phyloP scores from a whole-genome alignment of 37 sponge, comb jelly and placozoan genomes.

The Ephydatia muelleri region DNA sequence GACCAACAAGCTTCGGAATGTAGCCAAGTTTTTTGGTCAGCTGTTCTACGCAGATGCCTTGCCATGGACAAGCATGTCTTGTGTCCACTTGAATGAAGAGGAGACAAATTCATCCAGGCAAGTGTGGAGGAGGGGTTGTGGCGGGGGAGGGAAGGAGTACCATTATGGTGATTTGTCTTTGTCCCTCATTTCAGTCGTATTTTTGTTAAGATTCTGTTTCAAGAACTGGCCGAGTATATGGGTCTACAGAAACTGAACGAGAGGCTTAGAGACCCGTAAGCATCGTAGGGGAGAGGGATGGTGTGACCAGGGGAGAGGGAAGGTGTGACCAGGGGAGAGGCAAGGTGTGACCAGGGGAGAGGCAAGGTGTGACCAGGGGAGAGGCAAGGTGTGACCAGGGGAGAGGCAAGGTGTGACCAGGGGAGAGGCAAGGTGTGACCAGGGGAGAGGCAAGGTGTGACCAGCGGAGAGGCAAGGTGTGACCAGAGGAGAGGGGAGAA shows the following conservation, averaged over 20 bases:
- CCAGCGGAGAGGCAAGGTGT: too few species aligned
- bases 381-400: too few species aligned
- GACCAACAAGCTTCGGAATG: constrained; percentile 96
- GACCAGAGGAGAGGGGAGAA: neutral
- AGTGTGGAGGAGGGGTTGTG: neutral
- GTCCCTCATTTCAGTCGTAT: constrained; percentile 75
- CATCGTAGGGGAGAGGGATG: neutral
- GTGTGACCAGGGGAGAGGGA: too few species aligned
- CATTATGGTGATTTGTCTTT: neutral
- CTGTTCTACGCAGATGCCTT: constrained; percentile 94
- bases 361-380: too few species aligned
- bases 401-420: too few species aligned
- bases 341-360: too few species aligned
- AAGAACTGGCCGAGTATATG: constrained; percentile 96
- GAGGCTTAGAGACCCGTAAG: constrained; percentile 87
- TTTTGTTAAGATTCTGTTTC: constrained; percentile 98
- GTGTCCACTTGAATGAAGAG: constrained; percentile 94
- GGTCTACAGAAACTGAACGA: constrained; percentile 87
- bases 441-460: too few species aligned
- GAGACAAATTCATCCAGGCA: constrained; percentile 98
- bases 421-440: too few species aligned
- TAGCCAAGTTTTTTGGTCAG: constrained; percentile 90
- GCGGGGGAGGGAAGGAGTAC: neutral
- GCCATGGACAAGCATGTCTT: constrained; percentile 92
- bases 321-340: too few species aligned